Evolutionary conservation across 1,140 invertebrate genomes (phyloP), one percentile per base, ranked within the genome.

Genomic region (Parapsyche elsis): DNA sequence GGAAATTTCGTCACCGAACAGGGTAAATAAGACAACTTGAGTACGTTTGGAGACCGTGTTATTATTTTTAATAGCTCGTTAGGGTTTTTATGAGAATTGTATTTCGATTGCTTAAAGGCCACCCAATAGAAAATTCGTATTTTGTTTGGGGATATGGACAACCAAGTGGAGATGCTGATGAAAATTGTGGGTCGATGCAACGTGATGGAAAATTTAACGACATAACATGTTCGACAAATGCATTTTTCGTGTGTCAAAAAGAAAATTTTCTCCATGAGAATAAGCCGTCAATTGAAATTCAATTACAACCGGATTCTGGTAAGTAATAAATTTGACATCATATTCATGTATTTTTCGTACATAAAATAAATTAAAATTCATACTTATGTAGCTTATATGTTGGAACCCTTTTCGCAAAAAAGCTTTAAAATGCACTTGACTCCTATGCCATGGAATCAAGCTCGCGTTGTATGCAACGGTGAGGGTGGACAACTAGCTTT

Each of bases 111-210:
- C n/a, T n/a, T n/a, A n/a, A n/a, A 38, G 30, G 30, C 30, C 30
- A 38, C 7, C 30, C 30, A 38, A 38, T 38, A 38, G 30, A 38
- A 7, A 38, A 38, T 38, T 38, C 7, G 7, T 38, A 38, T 38
- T 21, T 46, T 38, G 16, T 23, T 38, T 88, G 88, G 88, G 85
- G 85, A 0, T 77, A 81, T 23, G 81, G 80, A 0, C 85, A 88
- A 70, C 86, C 87, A 0, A 85, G 86, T 49, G 85, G 84, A 0
- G 76, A 81, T 23, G 14, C 14, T 1, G 80, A 81, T 0, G 86
- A 87, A 78, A 30, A 84, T 70, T 84, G 83, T 57, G 83, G 83
- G 5, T 79, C 61, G 1, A 57, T 84, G 44, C 26, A 53, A 61
- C 38, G 49, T 16, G 44, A n/a, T 67, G 83, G 79, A 26, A 7